Evolutionary conservation across 1,140 invertebrate species (phyloP).

Genomic region (Protaetia brevitarsis): DNA sequence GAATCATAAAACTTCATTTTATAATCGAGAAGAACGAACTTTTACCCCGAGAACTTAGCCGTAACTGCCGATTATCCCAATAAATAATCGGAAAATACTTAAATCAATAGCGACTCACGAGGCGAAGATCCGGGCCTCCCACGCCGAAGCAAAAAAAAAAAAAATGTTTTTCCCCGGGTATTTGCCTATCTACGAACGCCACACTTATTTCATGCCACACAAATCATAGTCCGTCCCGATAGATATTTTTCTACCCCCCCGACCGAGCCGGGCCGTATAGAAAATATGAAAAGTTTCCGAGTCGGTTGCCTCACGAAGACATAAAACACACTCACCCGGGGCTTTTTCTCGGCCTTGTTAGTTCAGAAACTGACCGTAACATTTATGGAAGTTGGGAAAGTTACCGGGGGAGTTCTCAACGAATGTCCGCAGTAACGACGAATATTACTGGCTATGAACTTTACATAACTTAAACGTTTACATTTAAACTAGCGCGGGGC

Average conservation of each 20-base stretch:
- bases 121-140: background rate
- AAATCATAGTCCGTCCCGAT: conserved; percentile 33
- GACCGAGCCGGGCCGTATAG: too few relatives aligned
- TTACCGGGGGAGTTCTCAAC: conserved; percentile 20
- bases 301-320: conserved; percentile 36
- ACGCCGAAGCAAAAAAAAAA: background rate
- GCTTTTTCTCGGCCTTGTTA: conserved; percentile 37
- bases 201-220: conserved; percentile 35
- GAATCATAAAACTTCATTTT: background rate
- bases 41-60: background rate
- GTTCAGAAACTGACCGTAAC: conserved; percentile 41
- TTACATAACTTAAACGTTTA: conserved; percentile 21
- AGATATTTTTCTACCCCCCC: conserved; percentile 35
- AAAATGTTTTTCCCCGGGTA: background rate
- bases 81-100: conserved; percentile 4
- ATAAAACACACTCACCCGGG: conserved; percentile 38
- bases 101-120: background rate
- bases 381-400: conserved; percentile 38
- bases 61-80: conserved; percentile 13
- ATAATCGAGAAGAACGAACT: background rate
- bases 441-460: conserved; percentile 20
- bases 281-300: conserved; percentile 40
- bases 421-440: background rate
- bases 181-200: conserved; percentile 21
- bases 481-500: conserved; percentile 15